Base-by-base conservation (phyloP, 2,888 invertebrate genomes). In the Drosophila phalerata region DNA sequence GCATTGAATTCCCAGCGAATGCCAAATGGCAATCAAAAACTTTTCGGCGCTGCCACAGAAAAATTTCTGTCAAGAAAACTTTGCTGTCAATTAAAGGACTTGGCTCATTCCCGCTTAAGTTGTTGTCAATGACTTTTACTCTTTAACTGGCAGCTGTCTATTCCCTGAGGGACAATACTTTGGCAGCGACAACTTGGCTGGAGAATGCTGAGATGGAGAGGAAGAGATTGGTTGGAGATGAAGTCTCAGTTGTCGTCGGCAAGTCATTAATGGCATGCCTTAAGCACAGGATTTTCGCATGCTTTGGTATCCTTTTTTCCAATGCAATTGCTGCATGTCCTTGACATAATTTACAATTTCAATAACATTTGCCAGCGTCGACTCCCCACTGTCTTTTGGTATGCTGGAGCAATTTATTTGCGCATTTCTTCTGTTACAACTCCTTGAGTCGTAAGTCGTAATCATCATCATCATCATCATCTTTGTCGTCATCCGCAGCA, bases 311-410 rank as follows among this genome's bases (percentile, higher is more conserved):
- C 47, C 42, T 10, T 42, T 11, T 11, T 34, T 8, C 30, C 48
- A 38, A 10, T 66, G 67, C 70, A 71, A 73, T 87, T 68, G 72
- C 68, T 45, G 77, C 72, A 66, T 81, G 89, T 85, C 88, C 85
- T 87, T 89, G 85, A 87, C 88, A 85, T 89, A 57, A 81, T 89
- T 89, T 85, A 89, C 77, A 81, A 84, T 89, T 85, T 85, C 85
- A 89, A 85, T 89, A 85, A 81, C 77, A 81, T 70, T 75, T 60
- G 62, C 64, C 45, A 52, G 45, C 28, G 43, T 17, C 19, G 2
- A 5, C 9, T 28, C 10, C 22, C 34, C 32, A 8, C 19, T 22
- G n/a, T 11, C 25, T 37, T 51, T 52, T 57, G 67, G 64, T 49
- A 72, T 85, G 69, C 55, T 43, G 28, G 30, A 45, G 75, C 77